Conservation (phyloP, 2,113 vertebrate species). For the Hepsetus odoe region DNA sequence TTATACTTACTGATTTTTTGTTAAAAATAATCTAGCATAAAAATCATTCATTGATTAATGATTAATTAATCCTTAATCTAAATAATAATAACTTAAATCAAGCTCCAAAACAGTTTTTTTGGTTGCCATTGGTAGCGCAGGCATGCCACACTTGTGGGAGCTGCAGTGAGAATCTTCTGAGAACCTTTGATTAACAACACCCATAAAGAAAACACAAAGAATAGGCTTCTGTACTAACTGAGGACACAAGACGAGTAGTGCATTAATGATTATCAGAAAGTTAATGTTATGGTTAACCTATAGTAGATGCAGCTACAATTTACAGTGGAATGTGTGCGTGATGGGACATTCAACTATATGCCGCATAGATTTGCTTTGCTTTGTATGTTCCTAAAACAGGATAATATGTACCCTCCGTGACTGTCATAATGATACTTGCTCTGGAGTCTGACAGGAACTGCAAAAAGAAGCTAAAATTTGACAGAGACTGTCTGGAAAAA, state of each 20-base stretch:
- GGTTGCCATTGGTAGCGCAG: neutral
- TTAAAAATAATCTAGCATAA: too few species aligned
- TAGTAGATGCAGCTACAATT: neutral
- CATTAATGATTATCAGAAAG: conserved; percentile 7
- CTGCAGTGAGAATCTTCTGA: neutral
- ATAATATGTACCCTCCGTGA: neutral
- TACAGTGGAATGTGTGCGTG: neutral
- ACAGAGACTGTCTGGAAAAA: neutral
- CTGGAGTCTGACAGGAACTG: neutral
- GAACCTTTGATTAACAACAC: conserved; percentile 15
- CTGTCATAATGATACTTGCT: neutral
- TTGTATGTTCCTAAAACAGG: neutral
- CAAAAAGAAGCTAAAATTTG: neutral
- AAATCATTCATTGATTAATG: neutral
- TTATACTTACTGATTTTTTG: too few species aligned
- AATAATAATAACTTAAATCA: neutral
- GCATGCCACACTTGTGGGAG: neutral
- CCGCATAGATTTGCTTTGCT: neutral
- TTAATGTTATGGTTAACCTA: neutral
- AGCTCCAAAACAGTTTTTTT: neutral
- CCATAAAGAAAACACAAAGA: neutral
- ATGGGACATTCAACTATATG: neutral
- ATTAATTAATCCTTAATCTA: too few species aligned
- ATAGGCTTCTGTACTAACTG: neutral
- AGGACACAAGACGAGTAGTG: neutral